Evolutionary conservation across 1,140 invertebrate genomes (phyloP), one percentile per base, ranked within the genome.

Genomic region (Eciton burchellii): DNA sequence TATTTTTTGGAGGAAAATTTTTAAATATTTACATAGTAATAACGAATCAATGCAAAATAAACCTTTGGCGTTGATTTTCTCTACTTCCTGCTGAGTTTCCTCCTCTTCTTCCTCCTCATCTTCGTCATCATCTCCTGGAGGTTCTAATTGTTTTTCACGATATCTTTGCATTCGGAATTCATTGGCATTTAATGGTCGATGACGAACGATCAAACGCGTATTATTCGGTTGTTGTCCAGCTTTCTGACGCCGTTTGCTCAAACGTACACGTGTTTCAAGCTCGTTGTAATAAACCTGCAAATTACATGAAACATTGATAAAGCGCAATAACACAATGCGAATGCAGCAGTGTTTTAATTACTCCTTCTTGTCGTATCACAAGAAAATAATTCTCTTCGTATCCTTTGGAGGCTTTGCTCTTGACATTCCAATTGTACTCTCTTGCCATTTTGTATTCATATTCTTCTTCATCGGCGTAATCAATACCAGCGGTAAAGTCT

Each of bases 331-430:
- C 14, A 6, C 63, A 1, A 26, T 3, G 4, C 43, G 11, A 24
- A 72, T 24, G 14, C 65, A 52, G 21, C 21, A 11, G 19, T 29
- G 62, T 9, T 56, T 21, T 14, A 35, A 70, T 66, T 82, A 94
- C 97, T 62, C 97, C 97, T 91, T 99, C 97, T 86, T 97, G 96
- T 71, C 98, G 95, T 70, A 99, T 96, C 74, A 99, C 97, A 93
- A 99, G 97, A 94, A 99, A 99, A 92, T 99, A 99, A 93, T 99
- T 99, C 93, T 99, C 99, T 94, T 99, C 98, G 91, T 99, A 99
- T 52, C 98, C 99, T 93, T 99, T 99, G 0, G 98, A 98, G 0
- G 98, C 96, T 95, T 99, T 99, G 92, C 98, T 99, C 92, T 99
- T 99, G 1, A 99, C 99, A 94, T 99, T 99, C 99, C 99, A 99